Evolutionary conservation across 2,797 vertebrate species (phyloP).

Genomic region (Nothura maculosa): DNA sequence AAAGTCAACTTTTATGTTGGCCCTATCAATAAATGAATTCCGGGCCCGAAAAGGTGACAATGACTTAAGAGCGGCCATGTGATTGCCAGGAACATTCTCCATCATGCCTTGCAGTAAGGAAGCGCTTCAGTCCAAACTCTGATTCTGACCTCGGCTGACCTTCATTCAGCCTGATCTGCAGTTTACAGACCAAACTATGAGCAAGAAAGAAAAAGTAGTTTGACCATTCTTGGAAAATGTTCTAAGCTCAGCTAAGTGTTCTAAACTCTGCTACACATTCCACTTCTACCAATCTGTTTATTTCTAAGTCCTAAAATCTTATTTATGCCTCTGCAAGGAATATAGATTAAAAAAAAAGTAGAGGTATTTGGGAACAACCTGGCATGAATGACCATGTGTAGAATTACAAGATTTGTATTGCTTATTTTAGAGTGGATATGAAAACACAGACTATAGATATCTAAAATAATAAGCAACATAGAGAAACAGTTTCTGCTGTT

Average conservation of each 20-base stretch:
- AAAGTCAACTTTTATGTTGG: neutral
- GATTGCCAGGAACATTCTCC: neutral
- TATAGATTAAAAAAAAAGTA: neutral
- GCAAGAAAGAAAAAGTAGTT: neutral
- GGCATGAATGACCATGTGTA: neutral
- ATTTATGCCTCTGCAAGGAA: neutral
- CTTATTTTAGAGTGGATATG: neutral
- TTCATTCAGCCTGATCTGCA: neutral
- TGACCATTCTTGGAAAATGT: neutral
- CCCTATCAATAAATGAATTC: neutral
- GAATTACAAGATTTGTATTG: neutral
- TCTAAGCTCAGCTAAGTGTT: neutral
- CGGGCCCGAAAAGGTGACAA: neutral
- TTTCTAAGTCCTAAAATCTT: neutral
- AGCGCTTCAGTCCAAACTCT: neutral
- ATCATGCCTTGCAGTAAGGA: neutral
- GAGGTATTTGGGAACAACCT: neutral
- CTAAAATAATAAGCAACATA: neutral
- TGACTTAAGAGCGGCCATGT: neutral
- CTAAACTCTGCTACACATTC: neutral
- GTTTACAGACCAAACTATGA: neutral
- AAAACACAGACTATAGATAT: neutral
- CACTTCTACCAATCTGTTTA: accelerated
- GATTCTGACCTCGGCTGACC: neutral
- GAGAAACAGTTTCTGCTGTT: neutral